Percentiles rank a stretch among this genome's conserved stretches.
Evolutionary conservation across 2,113 vertebrate genomes (phyloP).

Genomic region (Dolichallabes microphthalmus): DNA sequence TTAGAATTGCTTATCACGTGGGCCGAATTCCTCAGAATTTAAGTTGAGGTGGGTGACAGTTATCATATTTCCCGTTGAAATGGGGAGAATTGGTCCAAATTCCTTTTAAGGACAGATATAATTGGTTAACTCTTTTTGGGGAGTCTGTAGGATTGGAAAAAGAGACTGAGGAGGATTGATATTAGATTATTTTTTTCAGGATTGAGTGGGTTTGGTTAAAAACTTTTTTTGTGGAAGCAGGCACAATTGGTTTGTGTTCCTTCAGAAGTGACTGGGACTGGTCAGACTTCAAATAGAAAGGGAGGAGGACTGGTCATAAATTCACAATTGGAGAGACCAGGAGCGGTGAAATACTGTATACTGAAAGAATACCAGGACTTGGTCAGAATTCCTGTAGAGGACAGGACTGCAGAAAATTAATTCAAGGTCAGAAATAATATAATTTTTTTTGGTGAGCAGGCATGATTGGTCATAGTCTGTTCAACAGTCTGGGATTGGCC

Average conservation of each 20-base stretch:
- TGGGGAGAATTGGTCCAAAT: neutral
- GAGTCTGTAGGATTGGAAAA: neutral
- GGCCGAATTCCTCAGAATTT: neutral
- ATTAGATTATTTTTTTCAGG: neutral
- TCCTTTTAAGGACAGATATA: no score
- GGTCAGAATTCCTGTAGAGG: neutral
- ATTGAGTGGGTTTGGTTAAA: neutral
- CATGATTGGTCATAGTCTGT: neutral
- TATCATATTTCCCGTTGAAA: neutral
- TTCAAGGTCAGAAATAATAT: neutral
- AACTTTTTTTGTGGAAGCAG: neutral
- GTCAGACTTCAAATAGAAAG: neutral
- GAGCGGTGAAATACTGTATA: neutral
- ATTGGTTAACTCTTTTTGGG: neutral
- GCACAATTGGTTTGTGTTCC: neutral
- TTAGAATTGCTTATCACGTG: neutral
- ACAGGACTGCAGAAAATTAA: neutral
- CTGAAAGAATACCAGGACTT: neutral
- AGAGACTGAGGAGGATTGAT: no score
- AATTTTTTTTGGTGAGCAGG: neutral
- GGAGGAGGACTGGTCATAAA: neutral
- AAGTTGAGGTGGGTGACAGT: neutral
- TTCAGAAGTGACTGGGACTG: neutral
- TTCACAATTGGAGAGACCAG: neutral
- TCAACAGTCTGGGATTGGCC: neutral